These are phyloP conservation scores for Asbolus verrucosus DNA, from an alignment of 1,140 invertebrate species.

Conservation along the genomic window DNA sequence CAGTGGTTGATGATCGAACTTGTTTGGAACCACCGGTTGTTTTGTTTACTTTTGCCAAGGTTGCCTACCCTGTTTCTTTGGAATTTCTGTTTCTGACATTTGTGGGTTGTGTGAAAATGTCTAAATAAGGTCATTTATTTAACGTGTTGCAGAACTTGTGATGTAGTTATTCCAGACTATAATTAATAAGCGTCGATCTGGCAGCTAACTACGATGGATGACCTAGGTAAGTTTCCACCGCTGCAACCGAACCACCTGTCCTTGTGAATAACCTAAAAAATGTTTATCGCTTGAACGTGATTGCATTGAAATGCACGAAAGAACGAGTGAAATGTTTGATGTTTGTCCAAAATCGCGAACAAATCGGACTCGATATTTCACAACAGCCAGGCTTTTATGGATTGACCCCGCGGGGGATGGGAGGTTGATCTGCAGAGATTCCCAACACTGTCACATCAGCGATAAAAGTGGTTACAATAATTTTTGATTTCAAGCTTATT, in stretches of 20 bases:
- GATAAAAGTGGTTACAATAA: no score
- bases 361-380: no score
- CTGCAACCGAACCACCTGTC: conserved; percentile 43
- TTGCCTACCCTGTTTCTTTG: conserved; percentile 39
- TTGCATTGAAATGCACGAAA: no score
- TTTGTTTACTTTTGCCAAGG: conserved; percentile 43
- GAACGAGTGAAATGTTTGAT: no score
- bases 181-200: background rate
- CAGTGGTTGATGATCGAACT: no score
- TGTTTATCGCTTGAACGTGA: background rate
- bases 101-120: conserved; percentile 27
- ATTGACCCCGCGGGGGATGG: no score
- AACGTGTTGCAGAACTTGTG: conserved; percentile 19
- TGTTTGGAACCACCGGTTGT: conserved; percentile 26
- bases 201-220: conserved; percentile 44
- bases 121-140: conserved; percentile 21
- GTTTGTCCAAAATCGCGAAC: no score
- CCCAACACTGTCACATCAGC: no score
- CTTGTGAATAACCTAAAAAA: conserved; percentile 41
- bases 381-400: no score
- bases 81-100: conserved; percentile 26
- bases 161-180: conserved; percentile 17
- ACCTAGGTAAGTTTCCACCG: conserved; percentile 42
- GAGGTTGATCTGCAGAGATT: no score
- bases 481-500: no score